These are phyloP conservation scores for Ashinkailepas kermadecensis DNA, from an alignment of 2,888 invertebrate species.

Conservation along the genomic window DNA sequence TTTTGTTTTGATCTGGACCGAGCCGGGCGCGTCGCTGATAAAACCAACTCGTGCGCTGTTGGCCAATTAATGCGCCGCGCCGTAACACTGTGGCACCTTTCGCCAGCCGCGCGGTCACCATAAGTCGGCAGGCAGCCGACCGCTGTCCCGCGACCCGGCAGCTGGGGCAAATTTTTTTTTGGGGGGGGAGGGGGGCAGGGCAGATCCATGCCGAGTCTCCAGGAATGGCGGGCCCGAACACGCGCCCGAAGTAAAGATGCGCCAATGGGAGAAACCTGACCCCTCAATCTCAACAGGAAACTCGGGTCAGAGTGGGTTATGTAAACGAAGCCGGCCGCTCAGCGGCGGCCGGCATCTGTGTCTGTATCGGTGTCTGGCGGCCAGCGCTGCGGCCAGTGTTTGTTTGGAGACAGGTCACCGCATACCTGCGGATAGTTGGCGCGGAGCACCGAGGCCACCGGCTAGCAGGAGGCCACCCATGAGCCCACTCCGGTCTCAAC, in stretches of 20 bases:
- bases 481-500: neutral
- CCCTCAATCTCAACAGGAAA: neutral
- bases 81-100: neutral
- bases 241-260: neutral
- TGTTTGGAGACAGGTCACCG: conserved; percentile 8
- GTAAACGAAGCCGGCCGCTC: neutral
- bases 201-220: neutral
- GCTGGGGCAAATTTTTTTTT: neutral
- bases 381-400: conserved; percentile 2
- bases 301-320: neutral
- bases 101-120: neutral
- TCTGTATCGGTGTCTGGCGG: neutral
- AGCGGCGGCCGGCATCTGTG: too few relatives aligned
- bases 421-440: neutral
- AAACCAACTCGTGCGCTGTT: neutral
- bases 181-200: neutral
- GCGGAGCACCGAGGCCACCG: neutral
- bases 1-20: conserved; percentile 4
- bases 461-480: neutral
- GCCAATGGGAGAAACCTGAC: neutral
- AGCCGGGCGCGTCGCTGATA: neutral
- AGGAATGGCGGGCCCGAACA: neutral
- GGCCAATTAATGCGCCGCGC: neutral
- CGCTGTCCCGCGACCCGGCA: too few relatives aligned
- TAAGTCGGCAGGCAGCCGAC: neutral